Evolutionary conservation across 2,888 invertebrate species (phyloP), one percentile per base, ranked within the genome.

Genomic region (Epistrophe eligans): DNA sequence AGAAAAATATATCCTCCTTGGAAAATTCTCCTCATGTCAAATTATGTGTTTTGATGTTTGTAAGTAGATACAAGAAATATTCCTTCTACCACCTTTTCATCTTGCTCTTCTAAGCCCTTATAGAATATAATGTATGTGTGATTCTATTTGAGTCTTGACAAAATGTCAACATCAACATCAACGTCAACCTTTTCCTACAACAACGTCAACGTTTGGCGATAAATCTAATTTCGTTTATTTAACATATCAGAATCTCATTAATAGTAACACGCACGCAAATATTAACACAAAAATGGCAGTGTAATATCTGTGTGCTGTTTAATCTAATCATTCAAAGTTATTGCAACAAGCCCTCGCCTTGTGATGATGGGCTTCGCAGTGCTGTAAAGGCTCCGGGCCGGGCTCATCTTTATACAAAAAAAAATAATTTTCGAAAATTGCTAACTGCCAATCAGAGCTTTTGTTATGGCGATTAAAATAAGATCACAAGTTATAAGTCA

Each of bases 221-320:
- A 85, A 85, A 85, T 85, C 85, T 85, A 77, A 79, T 82, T 85
- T 81, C 73, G 71, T 85, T 85, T 85, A 82, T 85, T 85, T 82
- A 85, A 79, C 81, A 85, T 85, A 85, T 85, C 82, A 85, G 79
- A 82, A 82, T 64, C 77, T 82, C 77, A 82, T 82, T 81, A 82
- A 79, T 71, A 77, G 67, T 58, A 71, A 24, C 55, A 67, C 76
- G 74, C 80, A 52, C 82, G 77, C 62, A 50, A 70, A 50, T 38
- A 64, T 62, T 57, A 40, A 45, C 60, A 48, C 48, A 13, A 48
- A 67, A 40, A 40, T 10, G 40, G 19, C 28, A 17, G 43, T 57
- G 55, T 45, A 55, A 84, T 80, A 80, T 84, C 67, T 72, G 80
- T 60, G 66, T 70, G 67, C 64, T 74, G n/a, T n/a, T 81, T 82